Percentiles rank a stretch among this genome's conserved stretches.
Conservation (phyloP, 2,797 vertebrate species). For the Darevskia mixta region DNA sequence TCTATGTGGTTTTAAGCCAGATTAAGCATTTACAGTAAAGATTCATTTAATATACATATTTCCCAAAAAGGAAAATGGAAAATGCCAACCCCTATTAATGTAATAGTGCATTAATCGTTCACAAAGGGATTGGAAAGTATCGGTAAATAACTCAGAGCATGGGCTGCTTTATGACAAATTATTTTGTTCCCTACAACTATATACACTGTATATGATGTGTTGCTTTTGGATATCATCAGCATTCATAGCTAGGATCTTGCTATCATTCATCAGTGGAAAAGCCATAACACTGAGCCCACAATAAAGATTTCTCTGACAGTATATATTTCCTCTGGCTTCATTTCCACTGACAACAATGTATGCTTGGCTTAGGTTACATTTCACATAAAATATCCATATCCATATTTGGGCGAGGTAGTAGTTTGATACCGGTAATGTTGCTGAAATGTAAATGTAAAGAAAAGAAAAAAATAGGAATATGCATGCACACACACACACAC, state of each 20-base stretch:
- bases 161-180: constrained; percentile 48
- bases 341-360: constrained; percentile 6
- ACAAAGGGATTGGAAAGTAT: constrained; percentile 48
- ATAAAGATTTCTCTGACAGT: not conserved
- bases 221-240: constrained; percentile 46
- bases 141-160: constrained; percentile 57
- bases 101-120: constrained; percentile 59
- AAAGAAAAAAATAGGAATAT: too few species aligned
- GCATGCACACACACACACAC: too few species aligned
- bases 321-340: not conserved
- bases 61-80: constrained; percentile 24
- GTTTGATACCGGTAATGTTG: not conserved
- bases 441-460: too few species aligned
- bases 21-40: constrained; percentile 63
- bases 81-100: constrained; percentile 35
- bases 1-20: constrained; percentile 67
- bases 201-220: constrained; percentile 24
- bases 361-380: not conserved
- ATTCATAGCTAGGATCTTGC: constrained; percentile 32
- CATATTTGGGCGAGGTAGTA: not conserved
- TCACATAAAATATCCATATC: constrained; percentile 15
- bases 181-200: constrained; percentile 46
- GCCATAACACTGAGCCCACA: not conserved
- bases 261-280: constrained; percentile 24
- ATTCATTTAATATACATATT: constrained; percentile 21